phyloP scores from a whole-genome alignment of 2,113 vertebrate genomes.

The Machaerirhynchus nigripectus region DNA sequence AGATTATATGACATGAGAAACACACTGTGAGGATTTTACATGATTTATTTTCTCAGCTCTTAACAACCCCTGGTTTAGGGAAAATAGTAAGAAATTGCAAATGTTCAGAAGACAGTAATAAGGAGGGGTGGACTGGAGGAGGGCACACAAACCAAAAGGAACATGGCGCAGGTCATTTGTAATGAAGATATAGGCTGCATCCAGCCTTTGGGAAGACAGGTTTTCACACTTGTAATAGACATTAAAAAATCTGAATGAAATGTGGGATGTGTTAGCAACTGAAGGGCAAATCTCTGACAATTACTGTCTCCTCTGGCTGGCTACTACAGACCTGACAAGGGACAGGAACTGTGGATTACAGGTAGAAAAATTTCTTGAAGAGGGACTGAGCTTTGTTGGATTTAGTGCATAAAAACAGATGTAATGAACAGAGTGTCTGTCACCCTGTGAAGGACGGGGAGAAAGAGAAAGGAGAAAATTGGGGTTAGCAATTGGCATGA shows the following conservation, averaged over 20 bases:
- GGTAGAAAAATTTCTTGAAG: background rate
- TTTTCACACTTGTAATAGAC: background rate
- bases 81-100: background rate
- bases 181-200: background rate
- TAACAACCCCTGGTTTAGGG: background rate
- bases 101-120: background rate
- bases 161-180: background rate
- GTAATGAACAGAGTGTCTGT: background rate
- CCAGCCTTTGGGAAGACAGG: background rate
- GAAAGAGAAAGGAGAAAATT: background rate
- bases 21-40: background rate
- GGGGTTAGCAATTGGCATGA: background rate
- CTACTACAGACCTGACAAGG: background rate
- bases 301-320: background rate
- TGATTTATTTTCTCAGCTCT: background rate
- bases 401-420: background rate
- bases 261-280: background rate
- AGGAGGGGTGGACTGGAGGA: background rate
- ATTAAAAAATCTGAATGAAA: background rate
- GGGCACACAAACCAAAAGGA: background rate
- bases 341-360: background rate
- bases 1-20: background rate
- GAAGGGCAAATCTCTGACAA: background rate
- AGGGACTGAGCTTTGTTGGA: background rate
- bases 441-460: background rate